phyloP scores from a whole-genome alignment of 2,888 invertebrate genomes.

The Lithophane leautieri region DNA sequence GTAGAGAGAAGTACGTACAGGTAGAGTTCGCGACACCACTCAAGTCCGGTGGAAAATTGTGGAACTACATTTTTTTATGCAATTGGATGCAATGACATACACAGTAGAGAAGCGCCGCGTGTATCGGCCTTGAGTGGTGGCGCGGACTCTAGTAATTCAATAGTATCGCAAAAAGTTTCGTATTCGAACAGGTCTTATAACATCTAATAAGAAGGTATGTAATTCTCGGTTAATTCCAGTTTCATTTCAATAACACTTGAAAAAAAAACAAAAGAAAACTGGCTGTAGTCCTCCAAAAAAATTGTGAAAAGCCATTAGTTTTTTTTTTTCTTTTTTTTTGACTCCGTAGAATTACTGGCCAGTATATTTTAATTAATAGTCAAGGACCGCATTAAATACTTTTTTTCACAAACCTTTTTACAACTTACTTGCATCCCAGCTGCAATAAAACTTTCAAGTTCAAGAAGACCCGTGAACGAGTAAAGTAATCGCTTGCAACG shows the following conservation, averaged over 20 bases:
- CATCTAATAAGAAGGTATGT: background rate
- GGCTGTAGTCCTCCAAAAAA: background rate
- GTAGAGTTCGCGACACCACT: no score
- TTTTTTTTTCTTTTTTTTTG: background rate
- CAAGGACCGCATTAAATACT: background rate
- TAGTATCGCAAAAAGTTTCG: background rate
- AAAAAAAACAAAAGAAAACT: background rate
- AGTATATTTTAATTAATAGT: background rate
- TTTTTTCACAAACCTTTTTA: background rate
- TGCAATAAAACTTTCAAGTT: conserved; percentile 27
- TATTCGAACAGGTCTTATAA: background rate
- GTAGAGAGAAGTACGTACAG: no score
- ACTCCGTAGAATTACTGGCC: background rate
- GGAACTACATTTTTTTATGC: no score
- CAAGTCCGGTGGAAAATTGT: no score
- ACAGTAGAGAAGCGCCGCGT: no score
- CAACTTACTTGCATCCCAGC: conserved; percentile 21
- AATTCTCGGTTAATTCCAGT: background rate
- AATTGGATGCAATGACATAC: no score
- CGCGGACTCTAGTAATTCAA: background rate
- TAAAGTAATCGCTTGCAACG: conserved; percentile 43
- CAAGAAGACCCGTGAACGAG: conserved; percentile 18
- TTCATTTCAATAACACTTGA: background rate
- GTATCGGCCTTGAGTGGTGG: no score
- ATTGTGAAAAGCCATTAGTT: background rate